Conservation (phyloP, 2,797 vertebrate genomes). For the Labeo calbasu region DNA sequence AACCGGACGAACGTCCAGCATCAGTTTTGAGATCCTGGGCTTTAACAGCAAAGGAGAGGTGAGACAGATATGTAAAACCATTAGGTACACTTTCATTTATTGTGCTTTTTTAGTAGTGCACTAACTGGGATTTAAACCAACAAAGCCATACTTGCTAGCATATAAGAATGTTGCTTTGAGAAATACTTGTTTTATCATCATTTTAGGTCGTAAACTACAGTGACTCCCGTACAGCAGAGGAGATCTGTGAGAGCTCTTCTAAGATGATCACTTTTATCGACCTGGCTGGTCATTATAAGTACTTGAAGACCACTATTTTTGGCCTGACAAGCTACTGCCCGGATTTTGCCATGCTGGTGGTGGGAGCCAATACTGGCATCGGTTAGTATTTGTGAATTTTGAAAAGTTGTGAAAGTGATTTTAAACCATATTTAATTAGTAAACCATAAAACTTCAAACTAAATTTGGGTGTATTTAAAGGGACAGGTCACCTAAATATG, state of each 20-base stretch:
- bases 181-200: background rate
- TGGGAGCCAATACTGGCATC: slow-evolving; percentile 96
- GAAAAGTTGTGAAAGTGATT: background rate
- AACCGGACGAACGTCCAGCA: slow-evolving; percentile 94
- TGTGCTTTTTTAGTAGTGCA: background rate
- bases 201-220: slow-evolving; percentile 96
- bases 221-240: slow-evolving; percentile 92
- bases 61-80: slow-evolving; percentile 49
- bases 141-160: background rate
- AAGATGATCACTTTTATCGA: slow-evolving; percentile 99
- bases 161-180: background rate
- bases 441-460: background rate
- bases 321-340: slow-evolving; percentile 97
- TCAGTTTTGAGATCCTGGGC: slow-evolving; percentile 97
- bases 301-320: slow-evolving; percentile 96
- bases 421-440: background rate
- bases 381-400: slow-evolving; percentile 76
- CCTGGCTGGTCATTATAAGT: slow-evolving; percentile 95
- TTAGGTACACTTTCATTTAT: background rate
- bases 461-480: background rate
- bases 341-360: slow-evolving; percentile 95
- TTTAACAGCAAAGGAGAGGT: slow-evolving; percentile 99
- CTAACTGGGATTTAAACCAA: background rate
- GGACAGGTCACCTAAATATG: too few species aligned
- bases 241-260: slow-evolving; percentile 96